These are phyloP conservation scores for Clarias laeviceps DNA, from an alignment of 2,797 vertebrate species.

Conservation along the genomic window DNA sequence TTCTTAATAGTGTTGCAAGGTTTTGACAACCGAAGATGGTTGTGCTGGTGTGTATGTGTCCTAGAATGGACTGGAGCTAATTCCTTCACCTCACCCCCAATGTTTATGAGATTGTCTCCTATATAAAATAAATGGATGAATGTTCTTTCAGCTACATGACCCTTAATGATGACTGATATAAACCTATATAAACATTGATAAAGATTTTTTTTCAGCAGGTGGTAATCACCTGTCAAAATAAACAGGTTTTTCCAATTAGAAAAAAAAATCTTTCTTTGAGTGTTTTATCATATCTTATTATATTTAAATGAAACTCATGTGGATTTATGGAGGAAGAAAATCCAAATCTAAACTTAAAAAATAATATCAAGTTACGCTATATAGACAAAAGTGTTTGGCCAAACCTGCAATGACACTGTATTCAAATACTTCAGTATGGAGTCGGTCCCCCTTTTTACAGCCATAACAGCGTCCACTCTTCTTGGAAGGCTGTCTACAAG, in stretches of 20 bases:
- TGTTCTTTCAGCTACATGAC: background rate
- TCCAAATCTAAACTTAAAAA: background rate
- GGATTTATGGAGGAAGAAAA: background rate
- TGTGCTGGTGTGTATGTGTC: background rate
- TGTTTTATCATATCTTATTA: background rate
- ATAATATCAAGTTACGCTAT: no score
- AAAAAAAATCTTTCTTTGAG: background rate
- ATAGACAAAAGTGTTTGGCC: no score
- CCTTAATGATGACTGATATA: background rate
- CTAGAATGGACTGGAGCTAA: background rate
- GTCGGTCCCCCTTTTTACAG: no score
- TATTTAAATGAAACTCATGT: background rate
- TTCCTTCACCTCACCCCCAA: background rate
- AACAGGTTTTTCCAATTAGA: background rate
- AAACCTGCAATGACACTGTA: no score
- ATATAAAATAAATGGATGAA: background rate
- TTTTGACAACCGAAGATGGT: no score
- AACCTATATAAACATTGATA: background rate
- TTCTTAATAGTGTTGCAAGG: no score
- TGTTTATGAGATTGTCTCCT: background rate
- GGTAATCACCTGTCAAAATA: background rate
- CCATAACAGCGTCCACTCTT: no score
- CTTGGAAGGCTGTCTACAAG: no score
- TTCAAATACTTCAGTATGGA: no score
- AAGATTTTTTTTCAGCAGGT: background rate